Conservation (phyloP, 1,140 invertebrate species). For the Trichonephila inaurata region DNA sequence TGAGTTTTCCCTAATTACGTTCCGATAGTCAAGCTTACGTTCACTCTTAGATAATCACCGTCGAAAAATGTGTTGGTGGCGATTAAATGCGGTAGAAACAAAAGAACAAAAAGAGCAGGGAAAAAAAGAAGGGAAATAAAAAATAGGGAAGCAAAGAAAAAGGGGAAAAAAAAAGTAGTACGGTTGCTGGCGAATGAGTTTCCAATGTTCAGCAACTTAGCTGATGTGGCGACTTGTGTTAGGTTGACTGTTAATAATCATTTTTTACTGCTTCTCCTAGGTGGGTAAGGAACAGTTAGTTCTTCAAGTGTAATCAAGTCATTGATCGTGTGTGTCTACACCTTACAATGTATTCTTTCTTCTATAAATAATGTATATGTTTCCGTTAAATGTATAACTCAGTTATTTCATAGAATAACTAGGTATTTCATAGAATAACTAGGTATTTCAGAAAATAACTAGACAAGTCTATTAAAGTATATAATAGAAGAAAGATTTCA, state of each 20-base stretch:
- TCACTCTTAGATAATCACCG: conserved; percentile 48
- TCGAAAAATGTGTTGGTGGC: conserved; percentile 51
- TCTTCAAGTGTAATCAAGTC: background rate
- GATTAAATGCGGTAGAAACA: conserved; percentile 50
- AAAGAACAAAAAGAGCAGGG: background rate
- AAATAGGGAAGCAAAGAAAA: background rate
- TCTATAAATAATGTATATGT: too few relatives aligned
- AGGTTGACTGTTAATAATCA: conserved; percentile 32
- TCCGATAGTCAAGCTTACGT: conserved; percentile 43
- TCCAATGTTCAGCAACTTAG: conserved; percentile 37
- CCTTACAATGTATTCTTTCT: too few relatives aligned
- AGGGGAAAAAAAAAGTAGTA: background rate
- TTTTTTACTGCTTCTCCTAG: background rate
- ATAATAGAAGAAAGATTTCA: too few relatives aligned
- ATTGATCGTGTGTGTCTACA: background rate
- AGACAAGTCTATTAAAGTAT: too few relatives aligned
- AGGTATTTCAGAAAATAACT: too few relatives aligned
- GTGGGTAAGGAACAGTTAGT: background rate
- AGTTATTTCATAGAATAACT: too few relatives aligned
- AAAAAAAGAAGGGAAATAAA: background rate
- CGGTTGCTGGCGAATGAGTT: conserved; percentile 48
- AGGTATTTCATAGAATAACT: too few relatives aligned
- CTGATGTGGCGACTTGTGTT: conserved; percentile 5
- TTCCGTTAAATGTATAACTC: too few relatives aligned
- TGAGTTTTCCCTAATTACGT: conserved; percentile 55